Conservation (phyloP, 1,140 invertebrate genomes). For the Aricia agestis region DNA sequence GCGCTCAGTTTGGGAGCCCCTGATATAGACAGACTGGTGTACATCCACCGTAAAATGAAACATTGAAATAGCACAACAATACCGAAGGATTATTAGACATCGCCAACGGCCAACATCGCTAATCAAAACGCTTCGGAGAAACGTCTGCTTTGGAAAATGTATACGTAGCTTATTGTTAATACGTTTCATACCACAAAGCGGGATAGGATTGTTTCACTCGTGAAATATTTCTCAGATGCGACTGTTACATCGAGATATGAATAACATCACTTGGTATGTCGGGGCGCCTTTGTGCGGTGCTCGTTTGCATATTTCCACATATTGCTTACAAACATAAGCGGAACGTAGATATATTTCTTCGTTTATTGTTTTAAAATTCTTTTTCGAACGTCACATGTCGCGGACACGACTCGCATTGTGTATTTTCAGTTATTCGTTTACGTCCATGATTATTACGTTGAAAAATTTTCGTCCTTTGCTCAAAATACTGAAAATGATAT, state of each 20-base stretch:
- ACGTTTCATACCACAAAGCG: background rate
- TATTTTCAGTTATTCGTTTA: background rate
- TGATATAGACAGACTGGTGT: too few relatives aligned
- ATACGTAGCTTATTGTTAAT: slow-evolving; percentile 16
- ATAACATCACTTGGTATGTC: slow-evolving; percentile 41
- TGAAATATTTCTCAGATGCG: slow-evolving; percentile 21
- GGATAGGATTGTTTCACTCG: slow-evolving; percentile 2
- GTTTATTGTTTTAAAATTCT: slow-evolving; percentile 41
- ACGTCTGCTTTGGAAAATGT: background rate
- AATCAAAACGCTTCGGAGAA: background rate
- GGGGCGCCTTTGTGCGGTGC: slow-evolving; percentile 33
- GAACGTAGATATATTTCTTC: slow-evolving; percentile 52
- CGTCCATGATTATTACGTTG: background rate
- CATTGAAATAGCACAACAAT: background rate
- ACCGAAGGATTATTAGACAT: too few relatives aligned
- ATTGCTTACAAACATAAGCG: slow-evolving; percentile 64
- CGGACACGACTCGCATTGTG: background rate
- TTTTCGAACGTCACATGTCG: slow-evolving; percentile 2
- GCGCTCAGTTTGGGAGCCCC: too few relatives aligned
- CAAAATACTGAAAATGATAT: background rate
- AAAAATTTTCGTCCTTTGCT: background rate
- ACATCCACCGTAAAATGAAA: background rate
- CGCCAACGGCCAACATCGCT: too few relatives aligned
- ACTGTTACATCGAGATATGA: slow-evolving; percentile 25
- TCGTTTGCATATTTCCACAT: slow-evolving; percentile 64